Conservation (phyloP, 2,113 vertebrate species). For the Mellivora capensis region DNA sequence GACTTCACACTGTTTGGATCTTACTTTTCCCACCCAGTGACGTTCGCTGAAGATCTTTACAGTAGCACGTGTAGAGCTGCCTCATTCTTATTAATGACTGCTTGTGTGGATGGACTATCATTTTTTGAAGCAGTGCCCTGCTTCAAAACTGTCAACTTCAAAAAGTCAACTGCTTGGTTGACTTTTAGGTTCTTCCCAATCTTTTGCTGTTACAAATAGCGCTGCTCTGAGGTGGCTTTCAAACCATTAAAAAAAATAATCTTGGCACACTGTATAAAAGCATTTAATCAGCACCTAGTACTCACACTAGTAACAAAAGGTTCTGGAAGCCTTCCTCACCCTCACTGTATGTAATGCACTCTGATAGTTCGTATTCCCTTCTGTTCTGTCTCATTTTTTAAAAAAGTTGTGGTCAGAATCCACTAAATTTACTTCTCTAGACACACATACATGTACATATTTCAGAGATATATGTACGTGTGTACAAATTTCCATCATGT, state of each 20-base stretch:
- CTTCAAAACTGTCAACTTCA: no score
- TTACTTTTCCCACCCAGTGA: background rate
- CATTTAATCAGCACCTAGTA: background rate
- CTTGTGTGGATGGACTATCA: fast-evolving
- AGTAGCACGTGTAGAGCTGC: background rate
- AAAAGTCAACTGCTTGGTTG: no score
- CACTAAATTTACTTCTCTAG: background rate
- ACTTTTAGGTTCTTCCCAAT: background rate
- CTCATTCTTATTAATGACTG: background rate
- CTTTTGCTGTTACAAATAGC: background rate
- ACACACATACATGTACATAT: background rate
- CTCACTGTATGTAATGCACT: background rate
- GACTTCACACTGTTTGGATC: background rate
- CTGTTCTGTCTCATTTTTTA: background rate
- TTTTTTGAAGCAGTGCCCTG: background rate
- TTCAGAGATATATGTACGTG: background rate
- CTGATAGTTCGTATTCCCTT: background rate
- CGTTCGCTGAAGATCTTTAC: background rate
- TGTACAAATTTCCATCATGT: no score
- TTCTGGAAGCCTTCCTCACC: background rate
- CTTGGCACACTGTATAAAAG: background rate
- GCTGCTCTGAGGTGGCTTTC: background rate
- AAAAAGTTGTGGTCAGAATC: background rate
- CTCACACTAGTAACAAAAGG: background rate
- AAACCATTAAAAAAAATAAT: background rate